Percentiles rank a stretch among this genome's conserved stretches.
phyloP scores from a whole-genome alignment of 2,113 vertebrate species.

The Alligator mississippiensis region DNA sequence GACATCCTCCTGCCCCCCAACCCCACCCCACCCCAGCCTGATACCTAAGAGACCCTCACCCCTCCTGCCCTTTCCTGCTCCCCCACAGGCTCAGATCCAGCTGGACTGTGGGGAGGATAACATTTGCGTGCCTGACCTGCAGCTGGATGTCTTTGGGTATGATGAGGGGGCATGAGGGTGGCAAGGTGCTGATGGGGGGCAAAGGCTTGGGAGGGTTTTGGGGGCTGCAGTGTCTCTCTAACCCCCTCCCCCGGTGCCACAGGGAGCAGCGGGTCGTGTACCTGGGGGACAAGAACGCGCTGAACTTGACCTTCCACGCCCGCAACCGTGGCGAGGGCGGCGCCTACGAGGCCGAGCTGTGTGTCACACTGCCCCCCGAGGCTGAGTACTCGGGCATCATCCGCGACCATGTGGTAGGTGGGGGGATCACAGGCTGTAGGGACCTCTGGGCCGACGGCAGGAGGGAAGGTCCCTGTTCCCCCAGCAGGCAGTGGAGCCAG shows the following conservation, averaged over 20 bases:
- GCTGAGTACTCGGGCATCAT: conserved; percentile 90
- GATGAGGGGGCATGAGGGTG: neutral
- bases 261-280: conserved; percentile 87
- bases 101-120: conserved; percentile 94
- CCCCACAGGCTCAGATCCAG: conserved; percentile 87
- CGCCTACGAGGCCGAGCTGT: conserved; percentile 91
- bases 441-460: no score
- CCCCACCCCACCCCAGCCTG: neutral
- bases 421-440: no score
- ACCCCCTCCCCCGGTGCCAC: neutral
- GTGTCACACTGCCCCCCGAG: conserved; percentile 86
- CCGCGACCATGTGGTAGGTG: conserved; percentile 87
- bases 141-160: conserved; percentile 88
- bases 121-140: conserved; percentile 92
- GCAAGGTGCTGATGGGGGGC: no score
- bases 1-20: neutral
- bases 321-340: conserved; percentile 90
- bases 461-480: no score
- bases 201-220: no score
- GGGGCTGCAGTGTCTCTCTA: no score
- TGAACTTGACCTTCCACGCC: conserved; percentile 89
- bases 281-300: conserved; percentile 88
- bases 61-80: neutral
- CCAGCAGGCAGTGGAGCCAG: neutral
- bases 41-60: neutral